Conservation (phyloP, 2,888 invertebrate genomes). For the Coleophora deauratella region DNA sequence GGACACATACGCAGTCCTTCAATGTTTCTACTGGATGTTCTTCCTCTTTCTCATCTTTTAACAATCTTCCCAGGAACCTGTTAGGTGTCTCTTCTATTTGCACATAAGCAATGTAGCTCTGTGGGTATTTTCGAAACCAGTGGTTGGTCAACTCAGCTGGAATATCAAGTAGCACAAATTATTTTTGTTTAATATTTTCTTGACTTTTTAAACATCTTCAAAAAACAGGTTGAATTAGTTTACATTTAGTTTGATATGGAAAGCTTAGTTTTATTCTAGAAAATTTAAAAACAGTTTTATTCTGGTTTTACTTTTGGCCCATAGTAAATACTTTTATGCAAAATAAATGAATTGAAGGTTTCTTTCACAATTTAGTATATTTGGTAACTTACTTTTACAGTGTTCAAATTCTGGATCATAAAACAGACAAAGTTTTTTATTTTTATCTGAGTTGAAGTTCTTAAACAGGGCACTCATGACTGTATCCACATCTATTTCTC, state of each 20-base stretch:
- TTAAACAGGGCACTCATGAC: constrained; percentile 24
- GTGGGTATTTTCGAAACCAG: constrained; percentile 44
- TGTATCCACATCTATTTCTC: constrained; percentile 65
- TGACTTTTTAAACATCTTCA: too few species aligned
- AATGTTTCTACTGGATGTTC: constrained; percentile 37
- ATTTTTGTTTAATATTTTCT: too few species aligned
- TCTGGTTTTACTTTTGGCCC: too few species aligned
- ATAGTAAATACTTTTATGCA: too few species aligned
- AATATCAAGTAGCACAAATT: constrained; percentile 14
- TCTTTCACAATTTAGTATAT: too few species aligned
- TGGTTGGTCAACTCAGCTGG: constrained; percentile 38
- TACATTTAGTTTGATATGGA: too few species aligned
- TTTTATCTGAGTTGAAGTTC: constrained; percentile 36
- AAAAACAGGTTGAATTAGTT: too few species aligned
- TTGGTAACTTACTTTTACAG: constrained; percentile 63
- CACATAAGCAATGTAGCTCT: constrained; percentile 44
- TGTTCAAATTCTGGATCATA: constrained; percentile 81
- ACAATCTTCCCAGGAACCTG: constrained; percentile 42
- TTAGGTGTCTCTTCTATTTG: constrained; percentile 35
- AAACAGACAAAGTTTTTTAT: constrained; percentile 68
- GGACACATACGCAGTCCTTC: constrained; percentile 75
- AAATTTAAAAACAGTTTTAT: too few species aligned
- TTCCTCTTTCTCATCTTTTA: constrained; percentile 30
- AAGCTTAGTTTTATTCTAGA: too few species aligned
- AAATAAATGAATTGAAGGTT: too few species aligned